phyloP scores from a whole-genome alignment of 2,113 vertebrate species.

The Collichthys lucidus region DNA sequence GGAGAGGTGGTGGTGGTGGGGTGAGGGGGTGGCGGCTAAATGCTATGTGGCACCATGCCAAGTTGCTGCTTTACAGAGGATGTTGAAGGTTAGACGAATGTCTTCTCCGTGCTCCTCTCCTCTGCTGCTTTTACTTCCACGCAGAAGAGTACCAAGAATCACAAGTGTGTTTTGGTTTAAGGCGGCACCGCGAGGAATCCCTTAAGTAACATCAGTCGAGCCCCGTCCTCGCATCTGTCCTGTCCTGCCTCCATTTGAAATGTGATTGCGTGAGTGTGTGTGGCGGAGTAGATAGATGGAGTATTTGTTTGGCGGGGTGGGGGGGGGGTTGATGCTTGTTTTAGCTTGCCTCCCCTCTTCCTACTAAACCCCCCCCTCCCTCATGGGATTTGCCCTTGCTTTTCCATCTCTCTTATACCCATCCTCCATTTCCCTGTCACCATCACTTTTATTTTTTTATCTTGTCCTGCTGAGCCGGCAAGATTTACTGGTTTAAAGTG shows the following conservation, averaged over 20 bases:
- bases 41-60: constrained; percentile 49
- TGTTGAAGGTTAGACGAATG: constrained; percentile 69
- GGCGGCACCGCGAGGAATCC: constrained; percentile 51
- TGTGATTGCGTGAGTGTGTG: constrained; percentile 57
- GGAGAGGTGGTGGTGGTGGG: too few species aligned
- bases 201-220: constrained; percentile 50
- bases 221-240: constrained; percentile 1
- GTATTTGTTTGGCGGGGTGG: constrained; percentile 28
- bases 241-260: constrained; percentile 53
- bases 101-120: constrained; percentile 13
- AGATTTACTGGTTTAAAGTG: constrained; percentile 55
- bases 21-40: constrained; percentile 15
- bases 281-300: constrained; percentile 46
- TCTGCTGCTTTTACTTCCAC: background rate
- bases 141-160: constrained; percentile 15
- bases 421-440: constrained; percentile 40
- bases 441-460: constrained; percentile 43
- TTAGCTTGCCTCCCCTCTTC: constrained; percentile 31
- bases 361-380: background rate
- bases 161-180: constrained; percentile 57
- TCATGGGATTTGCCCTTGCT: constrained; percentile 38
- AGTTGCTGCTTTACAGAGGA: constrained; percentile 50
- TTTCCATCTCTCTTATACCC: constrained; percentile 30
- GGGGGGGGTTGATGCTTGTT: constrained; percentile 49
- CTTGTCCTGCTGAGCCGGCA: constrained; percentile 67